phyloP scores from a whole-genome alignment of 2,888 invertebrate genomes.

The Ryuthela nishihirai region DNA sequence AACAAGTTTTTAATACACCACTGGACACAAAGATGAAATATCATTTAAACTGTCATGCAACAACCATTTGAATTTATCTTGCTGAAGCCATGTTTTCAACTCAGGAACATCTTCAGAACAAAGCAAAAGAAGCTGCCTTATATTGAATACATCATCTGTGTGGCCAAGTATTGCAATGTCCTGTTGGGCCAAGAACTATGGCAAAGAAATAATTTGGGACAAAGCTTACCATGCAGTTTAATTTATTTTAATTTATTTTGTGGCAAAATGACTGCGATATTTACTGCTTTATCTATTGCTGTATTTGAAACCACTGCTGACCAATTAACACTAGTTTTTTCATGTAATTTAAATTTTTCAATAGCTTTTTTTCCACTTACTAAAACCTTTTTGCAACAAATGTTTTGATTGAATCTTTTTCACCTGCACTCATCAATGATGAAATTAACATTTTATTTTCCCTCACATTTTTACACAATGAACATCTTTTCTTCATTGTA shows the following conservation, averaged over 20 bases:
- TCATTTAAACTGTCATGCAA: background rate
- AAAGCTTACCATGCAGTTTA: no score
- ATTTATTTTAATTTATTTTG: no score
- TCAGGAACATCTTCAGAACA: background rate
- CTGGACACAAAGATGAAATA: no score
- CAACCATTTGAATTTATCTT: background rate
- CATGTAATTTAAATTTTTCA: background rate
- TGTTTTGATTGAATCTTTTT: background rate
- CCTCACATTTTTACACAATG: no score
- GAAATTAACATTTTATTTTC: no score
- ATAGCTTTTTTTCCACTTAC: background rate
- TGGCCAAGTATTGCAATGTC: background rate
- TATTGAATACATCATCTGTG: background rate
- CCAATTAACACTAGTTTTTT: no score
- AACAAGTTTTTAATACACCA: no score
- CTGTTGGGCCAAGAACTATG: background rate
- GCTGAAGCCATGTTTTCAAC: background rate
- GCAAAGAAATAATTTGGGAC: background rate
- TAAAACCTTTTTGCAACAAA: background rate
- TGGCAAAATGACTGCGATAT: no score
- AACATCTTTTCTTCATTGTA: no score
- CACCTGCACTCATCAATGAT: no score
- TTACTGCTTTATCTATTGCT: no score
- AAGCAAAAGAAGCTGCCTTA: background rate
- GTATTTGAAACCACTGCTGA: no score